Base-by-base conservation (phyloP, 2,888 invertebrate genomes). In the Campopleginae sp. region DNA sequence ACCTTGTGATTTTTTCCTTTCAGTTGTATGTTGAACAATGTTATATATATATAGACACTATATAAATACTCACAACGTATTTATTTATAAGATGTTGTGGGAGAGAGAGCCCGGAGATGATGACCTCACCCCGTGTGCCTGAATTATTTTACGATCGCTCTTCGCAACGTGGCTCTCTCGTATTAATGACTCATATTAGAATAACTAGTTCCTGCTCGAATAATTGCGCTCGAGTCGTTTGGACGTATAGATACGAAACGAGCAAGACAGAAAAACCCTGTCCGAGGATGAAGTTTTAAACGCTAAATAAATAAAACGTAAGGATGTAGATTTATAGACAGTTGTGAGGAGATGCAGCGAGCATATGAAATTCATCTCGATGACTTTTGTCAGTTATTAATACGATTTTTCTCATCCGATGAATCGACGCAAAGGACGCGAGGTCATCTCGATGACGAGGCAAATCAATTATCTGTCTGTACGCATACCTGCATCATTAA, bases 161-260 rank as follows among this genome's bases (percentile, higher is more conserved):
- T 75, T 76, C 82, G 19, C 82, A 58, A 42, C 82, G 65, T 65
- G 61, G 58, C 58, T 65, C 58, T 65, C 61, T 82, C 72, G 31
- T 77, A 82, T 82, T 80, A 82, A 85, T 80, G 85, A 82, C 72
- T 85, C 85, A 77, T 74, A 85, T 85, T 82, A 77, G 85, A 85
- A 85, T 82, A 85, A 85, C 82, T 80, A 82, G 85, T 82, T 85
- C 82, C 85, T 77, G 82, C 38, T 85, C 72, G 61, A 48, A 80
- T 85, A 80, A 85, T 85, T 85, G 82, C 82, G 71, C 17, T 66
- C 72, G 68, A 66, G 61, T 77, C 79, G 44, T 80, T 66, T 58
- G 33, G 23, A 33, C 42, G 79, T 48, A n/a, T n/a, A 14, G 27
- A 68, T 19, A 58, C 27, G 14, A 6, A 58, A 27, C 4, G 23